A percentile compares a stretch with the other conserved stretches of the same genome.
phyloP scores from a whole-genome alignment of 2,888 invertebrate genomes.

The Archips xylosteana region DNA sequence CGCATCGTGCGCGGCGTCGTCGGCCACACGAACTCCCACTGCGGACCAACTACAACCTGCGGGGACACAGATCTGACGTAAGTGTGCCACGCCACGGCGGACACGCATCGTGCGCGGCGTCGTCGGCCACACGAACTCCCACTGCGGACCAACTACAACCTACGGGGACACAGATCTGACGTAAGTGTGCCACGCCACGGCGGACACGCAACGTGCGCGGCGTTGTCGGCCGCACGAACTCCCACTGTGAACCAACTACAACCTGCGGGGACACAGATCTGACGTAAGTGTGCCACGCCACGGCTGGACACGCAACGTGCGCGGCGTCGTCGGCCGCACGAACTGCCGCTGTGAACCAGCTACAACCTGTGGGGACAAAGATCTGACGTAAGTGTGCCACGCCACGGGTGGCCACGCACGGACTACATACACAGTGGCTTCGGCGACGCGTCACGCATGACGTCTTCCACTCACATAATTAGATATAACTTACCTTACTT shows the following conservation, averaged over 20 bases:
- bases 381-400: no score
- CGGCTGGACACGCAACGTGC: neutral
- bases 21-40: constrained; percentile 92
- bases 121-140: constrained; percentile 89
- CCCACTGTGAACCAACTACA: constrained; percentile 94
- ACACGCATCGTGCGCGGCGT: no score
- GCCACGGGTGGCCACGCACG: no score
- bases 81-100: neutral
- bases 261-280: constrained; percentile 96
- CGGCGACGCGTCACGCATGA: neutral
- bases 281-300: neutral
- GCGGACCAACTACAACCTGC: constrained; percentile 95
- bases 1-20: neutral
- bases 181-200: neutral
- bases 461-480: neutral
- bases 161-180: constrained; percentile 94
- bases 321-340: neutral
- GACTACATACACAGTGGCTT: neutral
- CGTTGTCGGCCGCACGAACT: constrained; percentile 85
- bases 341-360: constrained; percentile 95
- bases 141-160: constrained; percentile 94
- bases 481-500: no score
- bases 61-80: constrained; percentile 93
- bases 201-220: neutral
- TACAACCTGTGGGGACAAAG: constrained; percentile 85